These are phyloP conservation scores for Drosophila paramelanica DNA, from an alignment of 2,888 invertebrate species.

Conservation along the genomic window DNA sequence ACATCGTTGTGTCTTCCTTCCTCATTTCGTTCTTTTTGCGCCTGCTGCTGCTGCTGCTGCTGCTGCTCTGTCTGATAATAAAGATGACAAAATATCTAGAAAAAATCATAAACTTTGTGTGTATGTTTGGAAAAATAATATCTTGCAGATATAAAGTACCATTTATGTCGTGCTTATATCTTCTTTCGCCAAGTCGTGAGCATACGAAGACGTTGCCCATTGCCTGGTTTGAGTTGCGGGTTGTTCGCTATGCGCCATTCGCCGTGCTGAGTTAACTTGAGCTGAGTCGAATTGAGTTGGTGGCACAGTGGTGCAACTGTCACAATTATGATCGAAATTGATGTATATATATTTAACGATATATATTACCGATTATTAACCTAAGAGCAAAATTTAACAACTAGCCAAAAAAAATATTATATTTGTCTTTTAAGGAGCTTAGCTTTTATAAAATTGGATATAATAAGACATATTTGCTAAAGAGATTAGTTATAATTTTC, in stretches of 20 bases:
- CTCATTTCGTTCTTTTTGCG: conserved; percentile 19
- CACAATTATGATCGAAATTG: not conserved
- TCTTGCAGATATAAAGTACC: conserved; percentile 81
- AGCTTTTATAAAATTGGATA: too few relatives aligned
- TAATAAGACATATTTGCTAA: too few relatives aligned
- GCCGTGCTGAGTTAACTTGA: conserved; percentile 47
- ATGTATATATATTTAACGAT: too few relatives aligned
- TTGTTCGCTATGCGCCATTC: conserved; percentile 59
- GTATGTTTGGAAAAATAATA: conserved; percentile 81
- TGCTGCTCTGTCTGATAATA: conserved; percentile 69
- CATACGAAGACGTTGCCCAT: conserved; percentile 47
- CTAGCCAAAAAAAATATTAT: too few relatives aligned
- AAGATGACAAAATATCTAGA: conserved; percentile 82
- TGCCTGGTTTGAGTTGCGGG: conserved; percentile 22
- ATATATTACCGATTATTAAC: too few relatives aligned
- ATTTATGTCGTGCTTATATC: conserved; percentile 82
- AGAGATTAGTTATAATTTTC: too few relatives aligned
- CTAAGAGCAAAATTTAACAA: too few relatives aligned
- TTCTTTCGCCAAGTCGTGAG: conserved; percentile 81
- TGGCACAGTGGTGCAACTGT: conserved; percentile 34
- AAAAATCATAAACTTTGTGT: conserved; percentile 81
- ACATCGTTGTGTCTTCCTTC: not conserved
- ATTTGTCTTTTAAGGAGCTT: too few relatives aligned
- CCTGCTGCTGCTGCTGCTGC: conserved; percentile 16
- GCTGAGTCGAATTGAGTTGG: conserved; percentile 56